Percentiles rank a stretch among this genome's conserved stretches.
These are phyloP conservation scores for Gastrophryne carolinensis DNA, from an alignment of 2,797 vertebrate genomes.

Conservation along the genomic window DNA sequence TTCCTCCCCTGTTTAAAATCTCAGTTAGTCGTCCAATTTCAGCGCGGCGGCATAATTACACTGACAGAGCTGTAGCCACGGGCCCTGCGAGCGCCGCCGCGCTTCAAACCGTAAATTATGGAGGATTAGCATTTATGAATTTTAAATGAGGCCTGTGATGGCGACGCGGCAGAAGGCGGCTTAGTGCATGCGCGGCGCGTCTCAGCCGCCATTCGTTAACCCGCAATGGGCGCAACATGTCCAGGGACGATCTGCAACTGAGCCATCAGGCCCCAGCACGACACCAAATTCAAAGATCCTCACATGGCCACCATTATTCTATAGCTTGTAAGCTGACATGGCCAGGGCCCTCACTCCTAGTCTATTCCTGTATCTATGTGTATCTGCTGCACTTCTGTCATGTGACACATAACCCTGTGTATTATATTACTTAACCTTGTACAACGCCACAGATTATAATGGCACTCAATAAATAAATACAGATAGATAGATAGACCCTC, in stretches of 20 bases:
- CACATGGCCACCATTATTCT: too few species aligned
- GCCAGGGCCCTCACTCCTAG: too few species aligned
- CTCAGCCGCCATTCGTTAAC: constrained; percentile 86
- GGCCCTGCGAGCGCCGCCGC: constrained; percentile 98
- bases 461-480: too few species aligned
- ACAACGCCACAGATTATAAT: too few species aligned
- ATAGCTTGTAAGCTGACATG: too few species aligned
- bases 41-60: constrained; percentile 99
- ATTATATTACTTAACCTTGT: too few species aligned
- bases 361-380: too few species aligned
- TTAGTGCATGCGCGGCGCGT: constrained; percentile 94
- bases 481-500: too few species aligned
- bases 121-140: constrained; percentile 99
- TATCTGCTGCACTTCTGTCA: too few species aligned
- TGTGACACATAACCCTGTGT: too few species aligned
- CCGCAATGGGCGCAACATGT: constrained; percentile 57
- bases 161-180: constrained; percentile 98
- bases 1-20: constrained; percentile 98
- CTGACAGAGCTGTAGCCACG: constrained; percentile 99
- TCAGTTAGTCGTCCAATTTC: constrained; percentile 98
- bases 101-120: constrained; percentile 99
- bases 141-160: constrained; percentile 99
- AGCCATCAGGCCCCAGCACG: too few species aligned
- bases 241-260: neutral
- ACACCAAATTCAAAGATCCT: too few species aligned